Percentiles rank a stretch among this genome's conserved stretches.
phyloP scores from a whole-genome alignment of 2,113 vertebrate species.

The Pterophyllum scalare region DNA sequence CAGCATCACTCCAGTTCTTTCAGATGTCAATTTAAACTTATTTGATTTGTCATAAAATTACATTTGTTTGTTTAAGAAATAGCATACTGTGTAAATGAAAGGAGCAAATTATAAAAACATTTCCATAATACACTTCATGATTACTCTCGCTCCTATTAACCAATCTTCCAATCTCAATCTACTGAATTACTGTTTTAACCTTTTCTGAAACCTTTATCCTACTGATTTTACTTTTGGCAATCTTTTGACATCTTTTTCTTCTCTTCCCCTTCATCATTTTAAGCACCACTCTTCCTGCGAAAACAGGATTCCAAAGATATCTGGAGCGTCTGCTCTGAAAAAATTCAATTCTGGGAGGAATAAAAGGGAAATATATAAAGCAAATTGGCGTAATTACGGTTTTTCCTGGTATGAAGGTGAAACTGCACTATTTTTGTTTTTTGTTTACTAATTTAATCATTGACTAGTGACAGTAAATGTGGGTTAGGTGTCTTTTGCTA shows the following conservation, averaged over 20 bases:
- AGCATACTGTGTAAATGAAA: not conserved
- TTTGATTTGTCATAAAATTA: not conserved
- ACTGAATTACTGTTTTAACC: not conserved
- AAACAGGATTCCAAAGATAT: not conserved
- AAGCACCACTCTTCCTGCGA: not conserved
- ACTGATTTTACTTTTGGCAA: not conserved
- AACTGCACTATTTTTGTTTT: not conserved
- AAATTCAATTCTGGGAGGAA: not conserved
- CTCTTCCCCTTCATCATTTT: not conserved
- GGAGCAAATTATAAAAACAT: not conserved
- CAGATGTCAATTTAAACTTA: not conserved
- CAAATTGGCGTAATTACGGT: not conserved
- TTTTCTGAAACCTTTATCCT: not conserved
- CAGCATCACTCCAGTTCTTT: not conserved
- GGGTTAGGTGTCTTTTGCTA: not conserved
- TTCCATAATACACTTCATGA: not conserved
- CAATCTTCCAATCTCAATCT: not conserved
- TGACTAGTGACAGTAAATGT: not conserved
- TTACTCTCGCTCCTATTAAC: not conserved
- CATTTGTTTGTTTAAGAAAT: constrained; percentile 1
- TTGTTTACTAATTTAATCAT: not conserved
- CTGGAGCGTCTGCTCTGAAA: not conserved
- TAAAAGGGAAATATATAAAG: not conserved
- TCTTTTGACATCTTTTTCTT: not conserved
- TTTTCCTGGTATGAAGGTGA: not conserved